These are phyloP conservation scores for Octomys mimax DNA, from an alignment of 2,797 vertebrate genomes.

Conservation along the genomic window DNA sequence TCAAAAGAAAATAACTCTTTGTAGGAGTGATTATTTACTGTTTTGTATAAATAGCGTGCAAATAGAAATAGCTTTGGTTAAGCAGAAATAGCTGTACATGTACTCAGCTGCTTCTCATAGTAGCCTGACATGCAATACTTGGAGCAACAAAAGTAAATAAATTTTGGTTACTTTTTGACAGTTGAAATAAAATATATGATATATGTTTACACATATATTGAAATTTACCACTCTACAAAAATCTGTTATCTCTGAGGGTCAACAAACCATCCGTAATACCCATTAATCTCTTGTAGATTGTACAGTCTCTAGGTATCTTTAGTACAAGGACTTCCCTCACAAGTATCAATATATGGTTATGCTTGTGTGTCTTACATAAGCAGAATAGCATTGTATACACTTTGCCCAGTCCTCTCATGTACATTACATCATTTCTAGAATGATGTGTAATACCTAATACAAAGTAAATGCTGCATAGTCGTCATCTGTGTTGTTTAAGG, in stretches of 20 bases:
- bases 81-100: neutral
- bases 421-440: neutral
- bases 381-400: neutral
- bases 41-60: neutral
- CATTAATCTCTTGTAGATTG: neutral
- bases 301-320: neutral
- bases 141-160: neutral
- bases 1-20: neutral
- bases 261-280: neutral
- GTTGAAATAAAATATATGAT: neutral
- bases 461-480: neutral
- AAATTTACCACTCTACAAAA: neutral
- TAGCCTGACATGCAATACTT: neutral
- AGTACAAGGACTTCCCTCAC: neutral
- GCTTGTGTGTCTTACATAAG: neutral
- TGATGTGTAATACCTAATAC: neutral
- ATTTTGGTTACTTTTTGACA: neutral
- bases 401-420: neutral
- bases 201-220: rapidly evolving
- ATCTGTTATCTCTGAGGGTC: neutral
- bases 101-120: neutral
- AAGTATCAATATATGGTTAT: neutral
- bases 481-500: no score
- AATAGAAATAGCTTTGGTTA: no score
- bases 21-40: neutral